These are phyloP conservation scores for Sabatieria punctata DNA, from an alignment of 2,888 invertebrate species.

Conservation along the genomic window DNA sequence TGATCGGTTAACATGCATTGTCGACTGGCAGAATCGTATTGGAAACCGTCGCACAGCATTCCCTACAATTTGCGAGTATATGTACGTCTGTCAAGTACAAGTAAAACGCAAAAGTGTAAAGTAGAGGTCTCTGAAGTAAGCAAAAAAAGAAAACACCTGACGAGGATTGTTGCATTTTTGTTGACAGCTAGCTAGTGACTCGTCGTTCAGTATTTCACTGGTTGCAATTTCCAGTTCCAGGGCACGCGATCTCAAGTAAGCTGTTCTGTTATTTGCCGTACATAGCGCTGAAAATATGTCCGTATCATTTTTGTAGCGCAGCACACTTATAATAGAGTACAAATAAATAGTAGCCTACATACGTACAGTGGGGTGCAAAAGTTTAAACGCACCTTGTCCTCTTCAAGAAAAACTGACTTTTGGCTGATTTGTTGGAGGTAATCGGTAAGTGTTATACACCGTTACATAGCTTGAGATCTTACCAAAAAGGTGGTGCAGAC, in stretches of 20 bases:
- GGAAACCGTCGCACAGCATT: background rate
- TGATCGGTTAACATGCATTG: slow-evolving; percentile 1
- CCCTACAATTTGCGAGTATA: no score
- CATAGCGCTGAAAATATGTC: background rate
- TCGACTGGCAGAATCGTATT: background rate
- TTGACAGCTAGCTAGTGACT: background rate
- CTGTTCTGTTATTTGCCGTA: background rate
- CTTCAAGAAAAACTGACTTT: no score
- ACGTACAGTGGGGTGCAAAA: no score
- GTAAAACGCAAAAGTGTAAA: no score
- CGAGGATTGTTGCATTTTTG: background rate
- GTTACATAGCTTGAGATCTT: no score
- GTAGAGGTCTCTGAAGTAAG: background rate
- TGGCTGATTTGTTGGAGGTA: no score
- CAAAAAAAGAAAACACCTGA: no score
- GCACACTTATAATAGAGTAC: background rate
- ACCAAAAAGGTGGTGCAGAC: no score
- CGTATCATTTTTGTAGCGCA: background rate
- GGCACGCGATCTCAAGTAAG: background rate
- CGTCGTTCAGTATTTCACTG: background rate
- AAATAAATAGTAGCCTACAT: no score
- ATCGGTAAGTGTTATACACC: no score
- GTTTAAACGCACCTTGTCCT: no score
- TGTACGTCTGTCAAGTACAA: no score
- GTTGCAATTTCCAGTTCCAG: background rate